These are phyloP conservation scores for Nyctibius grandis DNA, from an alignment of 2,797 vertebrate genomes.

Conservation along the genomic window DNA sequence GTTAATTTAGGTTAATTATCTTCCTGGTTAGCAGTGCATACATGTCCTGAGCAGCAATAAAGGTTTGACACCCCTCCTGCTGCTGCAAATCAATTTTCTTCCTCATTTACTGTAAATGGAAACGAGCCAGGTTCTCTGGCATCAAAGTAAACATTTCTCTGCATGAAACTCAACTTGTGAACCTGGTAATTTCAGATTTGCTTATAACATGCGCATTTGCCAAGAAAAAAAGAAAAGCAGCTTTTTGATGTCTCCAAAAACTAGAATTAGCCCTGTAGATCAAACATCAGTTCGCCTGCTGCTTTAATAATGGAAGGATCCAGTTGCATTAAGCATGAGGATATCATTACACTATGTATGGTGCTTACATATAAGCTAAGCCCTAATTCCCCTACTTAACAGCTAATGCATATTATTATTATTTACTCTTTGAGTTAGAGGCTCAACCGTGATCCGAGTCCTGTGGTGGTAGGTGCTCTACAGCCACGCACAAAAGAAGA, in stretches of 20 bases:
- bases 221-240: constrained; percentile 36
- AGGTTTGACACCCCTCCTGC: constrained; percentile 66
- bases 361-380: neutral
- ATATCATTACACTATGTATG: constrained; percentile 9
- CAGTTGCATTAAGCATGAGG: constrained; percentile 19
- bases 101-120: constrained; percentile 70
- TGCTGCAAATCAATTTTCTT: constrained; percentile 72
- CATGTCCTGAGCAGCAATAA: constrained; percentile 66
- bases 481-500: neutral
- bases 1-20: constrained; percentile 76
- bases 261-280: constrained; percentile 59
- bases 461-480: neutral
- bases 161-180: constrained; percentile 71
- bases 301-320: constrained; percentile 59
- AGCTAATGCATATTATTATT: constrained; percentile 51
- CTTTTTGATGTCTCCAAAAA: constrained; percentile 68
- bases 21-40: constrained; percentile 68
- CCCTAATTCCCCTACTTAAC: constrained; percentile 52
- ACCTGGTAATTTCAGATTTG: constrained; percentile 71
- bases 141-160: constrained; percentile 68
- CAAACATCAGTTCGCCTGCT: constrained; percentile 35
- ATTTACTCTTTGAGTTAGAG: constrained; percentile 20
- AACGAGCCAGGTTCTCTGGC: constrained; percentile 57
- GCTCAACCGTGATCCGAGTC: neutral
- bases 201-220: constrained; percentile 34